These are phyloP conservation scores for Columba guinea DNA, from an alignment of 2,797 vertebrate species.

Conservation along the genomic window DNA sequence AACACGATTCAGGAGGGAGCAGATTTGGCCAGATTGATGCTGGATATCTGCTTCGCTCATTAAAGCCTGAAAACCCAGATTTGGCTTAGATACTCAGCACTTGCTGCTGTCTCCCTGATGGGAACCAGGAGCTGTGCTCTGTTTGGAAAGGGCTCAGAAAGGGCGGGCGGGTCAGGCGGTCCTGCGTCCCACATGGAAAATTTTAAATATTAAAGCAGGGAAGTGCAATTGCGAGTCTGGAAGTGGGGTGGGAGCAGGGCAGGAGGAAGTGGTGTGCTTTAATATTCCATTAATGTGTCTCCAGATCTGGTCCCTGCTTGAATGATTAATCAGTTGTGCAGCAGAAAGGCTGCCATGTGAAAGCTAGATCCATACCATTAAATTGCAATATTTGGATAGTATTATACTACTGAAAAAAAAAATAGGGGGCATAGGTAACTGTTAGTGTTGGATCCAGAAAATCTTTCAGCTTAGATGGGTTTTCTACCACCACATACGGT, in stretches of 20 bases:
- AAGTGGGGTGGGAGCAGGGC: not conserved
- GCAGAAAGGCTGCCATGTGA: not conserved
- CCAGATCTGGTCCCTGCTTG: not conserved
- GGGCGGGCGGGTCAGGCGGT: not conserved
- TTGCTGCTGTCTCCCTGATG: not conserved
- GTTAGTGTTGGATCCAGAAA: not conserved
- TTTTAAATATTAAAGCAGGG: not conserved
- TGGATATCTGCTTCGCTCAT: fast-evolving
- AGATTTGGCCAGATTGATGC: not conserved
- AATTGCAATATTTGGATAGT: not conserved
- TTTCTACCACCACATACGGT: not conserved
- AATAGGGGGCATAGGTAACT: not conserved
- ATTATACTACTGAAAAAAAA: fast-evolving
- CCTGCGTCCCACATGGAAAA: not conserved
- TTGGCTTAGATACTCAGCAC: not conserved
- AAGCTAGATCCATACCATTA: not conserved
- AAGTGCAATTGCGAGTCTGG: not conserved
- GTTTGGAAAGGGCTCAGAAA: not conserved
- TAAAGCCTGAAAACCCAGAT: not conserved
- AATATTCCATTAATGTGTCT: not conserved
- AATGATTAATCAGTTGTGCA: not conserved
- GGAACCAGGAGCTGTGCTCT: not conserved
- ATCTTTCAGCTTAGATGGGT: not conserved
- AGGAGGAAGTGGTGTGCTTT: not conserved
- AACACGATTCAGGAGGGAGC: not conserved